phyloP scores from a whole-genome alignment of 2,888 invertebrate genomes.

The Phaonia tiefii region DNA sequence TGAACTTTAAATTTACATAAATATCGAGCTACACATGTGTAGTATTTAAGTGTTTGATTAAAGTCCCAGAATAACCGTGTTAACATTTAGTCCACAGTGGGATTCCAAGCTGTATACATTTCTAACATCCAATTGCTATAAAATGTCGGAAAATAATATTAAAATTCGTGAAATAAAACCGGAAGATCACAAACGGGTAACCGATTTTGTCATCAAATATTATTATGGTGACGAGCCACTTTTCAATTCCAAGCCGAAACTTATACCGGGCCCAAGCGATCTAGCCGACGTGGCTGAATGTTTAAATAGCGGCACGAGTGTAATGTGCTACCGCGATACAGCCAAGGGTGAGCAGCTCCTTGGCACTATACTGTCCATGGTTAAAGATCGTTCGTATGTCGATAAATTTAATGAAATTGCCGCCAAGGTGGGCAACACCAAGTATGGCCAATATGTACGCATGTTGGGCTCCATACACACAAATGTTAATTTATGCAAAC shows the following conservation, averaged over 20 bases:
- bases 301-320: slow-evolving; percentile 69
- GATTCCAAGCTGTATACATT: too few species aligned
- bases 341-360: too few species aligned
- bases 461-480: slow-evolving; percentile 72
- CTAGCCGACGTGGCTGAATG: slow-evolving; percentile 70
- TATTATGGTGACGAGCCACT: slow-evolving; percentile 76
- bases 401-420: too few species aligned
- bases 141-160: slow-evolving; percentile 49
- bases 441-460: slow-evolving; percentile 73
- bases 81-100: too few species aligned
- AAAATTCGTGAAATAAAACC: slow-evolving; percentile 66
- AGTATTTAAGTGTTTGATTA: too few species aligned
- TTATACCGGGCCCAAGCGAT: slow-evolving; percentile 71
- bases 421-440: slow-evolving; percentile 68
- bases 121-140: too few species aligned
- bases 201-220: slow-evolving; percentile 72
- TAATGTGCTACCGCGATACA: too few species aligned
- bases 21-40: too few species aligned
- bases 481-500: slow-evolving; percentile 71
- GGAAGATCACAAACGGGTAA: slow-evolving; percentile 68
- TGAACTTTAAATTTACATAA: too few species aligned
- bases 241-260: slow-evolving; percentile 69
- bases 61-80: too few species aligned
- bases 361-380: too few species aligned
- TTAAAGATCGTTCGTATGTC: too few species aligned